phyloP scores from a whole-genome alignment of 2,797 vertebrate species.

The Gephyroberyx darwinii region DNA sequence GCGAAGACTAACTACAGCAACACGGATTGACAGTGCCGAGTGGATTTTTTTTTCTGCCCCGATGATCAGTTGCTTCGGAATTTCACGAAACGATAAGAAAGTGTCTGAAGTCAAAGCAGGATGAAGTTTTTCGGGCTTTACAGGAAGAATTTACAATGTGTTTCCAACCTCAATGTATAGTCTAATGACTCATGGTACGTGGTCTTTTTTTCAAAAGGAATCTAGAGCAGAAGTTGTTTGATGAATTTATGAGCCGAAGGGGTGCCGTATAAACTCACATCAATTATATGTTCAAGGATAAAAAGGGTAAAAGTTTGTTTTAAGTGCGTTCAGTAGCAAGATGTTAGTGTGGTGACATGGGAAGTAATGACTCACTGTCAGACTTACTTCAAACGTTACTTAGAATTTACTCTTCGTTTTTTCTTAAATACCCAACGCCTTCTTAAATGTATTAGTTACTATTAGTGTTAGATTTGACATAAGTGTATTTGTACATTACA shows the following conservation, averaged over 20 bases:
- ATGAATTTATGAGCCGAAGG: neutral
- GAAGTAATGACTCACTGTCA: neutral
- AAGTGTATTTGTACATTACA: constrained; percentile 39
- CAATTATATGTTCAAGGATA: too few relatives aligned
- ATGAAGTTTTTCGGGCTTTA: constrained; percentile 45
- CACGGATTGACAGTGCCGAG: constrained; percentile 3
- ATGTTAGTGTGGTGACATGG: neutral
- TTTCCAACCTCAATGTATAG: constrained; percentile 20
- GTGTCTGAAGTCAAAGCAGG: constrained; percentile 20
- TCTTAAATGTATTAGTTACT: too few relatives aligned
- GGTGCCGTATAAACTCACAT: neutral
- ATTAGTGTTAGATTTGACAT: too few relatives aligned
- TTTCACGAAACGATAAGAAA: neutral
- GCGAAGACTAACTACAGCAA: constrained; percentile 21
- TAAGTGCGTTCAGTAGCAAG: too few relatives aligned
- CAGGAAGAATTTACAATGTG: neutral
- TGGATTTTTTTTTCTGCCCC: neutral
- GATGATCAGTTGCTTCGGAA: constrained; percentile 11
- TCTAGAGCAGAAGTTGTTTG: neutral
- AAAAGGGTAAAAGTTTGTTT: too few relatives aligned
- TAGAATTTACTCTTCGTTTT: too few relatives aligned
- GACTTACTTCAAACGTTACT: neutral
- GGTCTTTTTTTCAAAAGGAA: constrained; percentile 29
- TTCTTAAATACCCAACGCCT: too few relatives aligned
- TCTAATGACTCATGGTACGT: constrained; percentile 67